Evolutionary conservation across 2,888 invertebrate genomes (phyloP).

Genomic region (Ashinkailepas kermadecensis): DNA sequence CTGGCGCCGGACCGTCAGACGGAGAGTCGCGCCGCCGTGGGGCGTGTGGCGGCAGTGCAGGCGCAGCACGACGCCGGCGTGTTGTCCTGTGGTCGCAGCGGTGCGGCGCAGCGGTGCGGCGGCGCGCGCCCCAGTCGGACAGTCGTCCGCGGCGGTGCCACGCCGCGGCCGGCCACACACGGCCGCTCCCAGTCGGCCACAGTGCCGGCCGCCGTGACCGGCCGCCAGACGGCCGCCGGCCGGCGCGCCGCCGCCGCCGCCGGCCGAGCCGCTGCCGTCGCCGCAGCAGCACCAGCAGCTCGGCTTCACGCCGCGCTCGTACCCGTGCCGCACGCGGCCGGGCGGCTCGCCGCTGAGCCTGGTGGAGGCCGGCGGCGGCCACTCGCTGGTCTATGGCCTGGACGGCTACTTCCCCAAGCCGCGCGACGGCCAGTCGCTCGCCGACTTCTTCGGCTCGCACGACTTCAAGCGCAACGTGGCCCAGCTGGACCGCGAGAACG

Average conservation of each 20-base stretch:
- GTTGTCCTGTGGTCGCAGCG: background rate
- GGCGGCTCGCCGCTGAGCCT: background rate
- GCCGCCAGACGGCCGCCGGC: background rate
- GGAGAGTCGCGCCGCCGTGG: background rate
- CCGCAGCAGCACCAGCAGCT: conserved; percentile 17
- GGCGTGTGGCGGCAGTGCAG: background rate
- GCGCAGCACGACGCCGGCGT: background rate
- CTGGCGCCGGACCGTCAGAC: background rate
- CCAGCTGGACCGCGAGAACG: conserved; percentile 73
- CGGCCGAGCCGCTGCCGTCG: background rate
- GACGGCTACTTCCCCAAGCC: conserved; percentile 33
- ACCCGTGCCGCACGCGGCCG: background rate
- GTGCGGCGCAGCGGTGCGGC: background rate
- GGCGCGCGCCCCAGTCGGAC: background rate
- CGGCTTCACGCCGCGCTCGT: background rate
- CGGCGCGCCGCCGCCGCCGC: background rate
- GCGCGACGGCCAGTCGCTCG: conserved; percentile 32
- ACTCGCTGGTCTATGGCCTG: conserved; percentile 13
- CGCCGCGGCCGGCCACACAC: background rate
- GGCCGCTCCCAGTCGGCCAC: conserved; percentile 9
- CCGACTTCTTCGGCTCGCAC: conserved; percentile 31
- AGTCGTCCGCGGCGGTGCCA: background rate
- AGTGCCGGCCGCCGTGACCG: background rate
- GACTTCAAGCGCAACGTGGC: conserved; percentile 63
- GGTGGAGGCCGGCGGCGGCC: conserved; percentile 19